A percentile compares a stretch with the other conserved stretches of the same genome.
These are phyloP conservation scores for Xanthia togata DNA, from an alignment of 2,888 invertebrate genomes.

Conservation along the genomic window DNA sequence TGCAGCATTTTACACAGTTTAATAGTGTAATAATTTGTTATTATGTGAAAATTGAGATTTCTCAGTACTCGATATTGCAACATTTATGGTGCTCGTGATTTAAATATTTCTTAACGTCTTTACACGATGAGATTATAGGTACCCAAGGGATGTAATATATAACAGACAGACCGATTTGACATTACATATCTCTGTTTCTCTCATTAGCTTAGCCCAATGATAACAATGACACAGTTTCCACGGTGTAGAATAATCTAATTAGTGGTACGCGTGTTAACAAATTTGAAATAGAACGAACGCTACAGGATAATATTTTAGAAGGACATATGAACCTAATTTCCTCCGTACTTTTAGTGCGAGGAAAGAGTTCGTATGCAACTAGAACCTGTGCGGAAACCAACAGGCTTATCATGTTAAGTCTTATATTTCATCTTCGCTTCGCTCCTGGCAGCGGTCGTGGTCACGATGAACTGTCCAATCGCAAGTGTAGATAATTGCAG, in stretches of 20 bases:
- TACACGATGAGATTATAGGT: not conserved
- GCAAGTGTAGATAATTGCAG: not conserved
- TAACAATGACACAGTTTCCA: constrained; percentile 64
- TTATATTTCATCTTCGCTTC: not conserved
- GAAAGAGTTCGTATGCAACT: not conserved
- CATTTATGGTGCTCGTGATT: not conserved
- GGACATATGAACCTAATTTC: not conserved
- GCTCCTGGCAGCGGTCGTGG: too few relatives aligned
- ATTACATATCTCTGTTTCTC: constrained; percentile 42
- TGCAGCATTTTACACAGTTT: constrained; percentile 44
- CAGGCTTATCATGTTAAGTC: too few relatives aligned
- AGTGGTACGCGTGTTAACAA: constrained; percentile 35
- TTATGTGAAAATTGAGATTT: constrained; percentile 52
- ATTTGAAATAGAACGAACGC: constrained; percentile 40
- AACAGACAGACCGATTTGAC: constrained; percentile 28
- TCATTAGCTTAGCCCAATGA: constrained; percentile 52
- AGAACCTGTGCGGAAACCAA: not conserved
- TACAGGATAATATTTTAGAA: constrained; percentile 13
- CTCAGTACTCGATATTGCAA: constrained; percentile 32
- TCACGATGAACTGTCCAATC: not conserved
- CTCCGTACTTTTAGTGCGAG: not conserved
- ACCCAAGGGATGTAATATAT: not conserved
- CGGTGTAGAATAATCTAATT: constrained; percentile 63
- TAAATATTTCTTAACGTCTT: not conserved
- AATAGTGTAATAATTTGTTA: constrained; percentile 53